Evolutionary conservation across 1,140 invertebrate species (phyloP), one percentile per base, ranked within the genome.

Genomic region (Nephila pilipes): DNA sequence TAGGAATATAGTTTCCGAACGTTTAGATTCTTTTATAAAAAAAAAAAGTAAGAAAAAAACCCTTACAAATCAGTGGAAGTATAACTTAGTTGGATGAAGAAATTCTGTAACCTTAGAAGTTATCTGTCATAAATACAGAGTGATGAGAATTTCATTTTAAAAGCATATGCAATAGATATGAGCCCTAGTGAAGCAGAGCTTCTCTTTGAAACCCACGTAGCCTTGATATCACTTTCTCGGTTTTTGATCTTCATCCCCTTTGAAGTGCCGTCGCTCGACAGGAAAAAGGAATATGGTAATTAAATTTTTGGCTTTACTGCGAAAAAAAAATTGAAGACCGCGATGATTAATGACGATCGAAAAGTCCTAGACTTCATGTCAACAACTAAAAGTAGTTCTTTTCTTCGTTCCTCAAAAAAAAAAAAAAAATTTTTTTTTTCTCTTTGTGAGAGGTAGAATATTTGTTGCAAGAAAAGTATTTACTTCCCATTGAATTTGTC

Each of bases 301-400:
- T 88, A 88, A 88, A 88, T 88, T 88, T 88, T 88, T 88, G 63
- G 65, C 87, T 88, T 88, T 75, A 32, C 20, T 25, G 60, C 20
- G 87, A 75, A 88, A 88, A 88, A 87, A 32, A 54, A 83, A 54
- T 25, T n/a, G 83, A 85, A 85, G 57, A 85, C 46, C 80, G 38
- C 38, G 55, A 88, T 88, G 87, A 88, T 88, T 88, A 88, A 88
- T 88, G 87, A 88, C 87, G 38, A 60, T 60, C 55, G 58, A 87
- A 87, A 87, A 60, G 85, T 36, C 85, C 63, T 75, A 46, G 87
- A 54, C 87, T 69, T 75, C 87, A 54, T 88, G 87, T 88, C 87
- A 88, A 88, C 87, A 88, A 88, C 87, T 60, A 87, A 87, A 60
- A 87, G 85, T 87, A 87, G 58, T 87, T 87, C 57, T 87, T 87